Evolutionary conservation across 2,113 vertebrate species (phyloP), one percentile per base, ranked within the genome.

Genomic region (Chionomys nivalis): DNA sequence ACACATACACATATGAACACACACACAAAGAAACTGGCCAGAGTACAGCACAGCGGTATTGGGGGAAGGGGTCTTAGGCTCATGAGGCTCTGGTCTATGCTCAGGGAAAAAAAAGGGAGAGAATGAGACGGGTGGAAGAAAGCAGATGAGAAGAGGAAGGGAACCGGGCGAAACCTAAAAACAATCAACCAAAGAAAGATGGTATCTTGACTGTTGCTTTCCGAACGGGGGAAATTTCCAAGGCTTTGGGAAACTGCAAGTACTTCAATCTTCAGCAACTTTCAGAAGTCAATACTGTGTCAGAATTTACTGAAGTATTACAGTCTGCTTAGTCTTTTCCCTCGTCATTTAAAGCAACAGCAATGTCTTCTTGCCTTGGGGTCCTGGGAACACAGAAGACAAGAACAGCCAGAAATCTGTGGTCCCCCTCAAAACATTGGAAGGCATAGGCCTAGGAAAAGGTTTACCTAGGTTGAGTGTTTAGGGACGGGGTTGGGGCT

Each of bases 181-280:
- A 58, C 33, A 42, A 49, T 31, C 70, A 39, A 28, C 31, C 66
- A 76, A 55, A 47, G 44, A 90, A 94, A 73, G 44, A 63, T 24
- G 24, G n/a, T 36, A 5, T 83, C 81, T 83, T 58, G 14, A 24
- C n/a, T 13, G n/a, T 83, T 55, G 63, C 81, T 63, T n/a, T 39
- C 39, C 76, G 58, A 55, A 89, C 2, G 44, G 44, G 33, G 33
- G 12, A 52, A 49, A 52, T n/a, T 87, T 52, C 23, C 85, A 24
- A 70, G 44, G 47, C 65, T n/a, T 68, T 24, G 28, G 21, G n/a
- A 52, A 87, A 70, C 49, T 33, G 72, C 39, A 73, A 89, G 23
- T 58, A 94, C 49, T 87, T 92, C n/a, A n/a, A 47, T 92, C n/a
- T 55, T 87, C 16, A 96, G 78, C 61, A 88, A 89, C 26, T 68